Evolutionary conservation across 2,888 invertebrate genomes (phyloP).

Genomic region (Pollenia amentaria): DNA sequence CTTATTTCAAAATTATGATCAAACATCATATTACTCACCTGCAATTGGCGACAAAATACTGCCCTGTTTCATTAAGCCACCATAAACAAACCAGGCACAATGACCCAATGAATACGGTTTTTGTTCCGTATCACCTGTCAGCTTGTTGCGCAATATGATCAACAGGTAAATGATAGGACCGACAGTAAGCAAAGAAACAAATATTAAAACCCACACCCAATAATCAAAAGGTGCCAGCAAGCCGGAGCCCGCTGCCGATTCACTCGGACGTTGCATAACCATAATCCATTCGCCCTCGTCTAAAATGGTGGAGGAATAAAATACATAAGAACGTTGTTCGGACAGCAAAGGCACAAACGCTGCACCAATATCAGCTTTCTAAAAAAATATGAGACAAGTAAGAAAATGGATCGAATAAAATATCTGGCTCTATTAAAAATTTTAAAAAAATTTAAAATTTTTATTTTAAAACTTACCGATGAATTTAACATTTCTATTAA

Average conservation of each 20-base stretch:
- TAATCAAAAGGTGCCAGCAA: slow-evolving; percentile 92
- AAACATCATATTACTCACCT: slow-evolving; percentile 86
- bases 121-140: slow-evolving; percentile 87
- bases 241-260: slow-evolving; percentile 93
- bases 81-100: slow-evolving; percentile 93
- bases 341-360: slow-evolving; percentile 90
- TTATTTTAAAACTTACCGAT: slow-evolving; percentile 85
- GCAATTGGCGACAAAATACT: slow-evolving; percentile 91
- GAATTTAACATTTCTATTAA: slow-evolving; percentile 87
- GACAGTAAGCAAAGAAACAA: slow-evolving; percentile 89
- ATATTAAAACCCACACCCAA: slow-evolving; percentile 90
- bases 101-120: slow-evolving; percentile 87
- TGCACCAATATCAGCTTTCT: slow-evolving; percentile 92
- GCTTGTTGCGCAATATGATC: slow-evolving; percentile 87
- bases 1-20: no score
- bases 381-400: background rate
- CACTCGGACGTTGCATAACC: slow-evolving; percentile 91
- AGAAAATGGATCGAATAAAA: no score
- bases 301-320: slow-evolving; percentile 86
- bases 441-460: background rate
- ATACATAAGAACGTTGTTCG: slow-evolving; percentile 86
- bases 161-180: slow-evolving; percentile 92
- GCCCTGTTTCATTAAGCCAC: slow-evolving; percentile 94
- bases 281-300: slow-evolving; percentile 92
- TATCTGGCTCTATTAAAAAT: no score